Percentiles rank a stretch among this genome's conserved stretches.
Evolutionary conservation across 1,140 invertebrate species (phyloP).

Genomic region (Ladona fulva): DNA sequence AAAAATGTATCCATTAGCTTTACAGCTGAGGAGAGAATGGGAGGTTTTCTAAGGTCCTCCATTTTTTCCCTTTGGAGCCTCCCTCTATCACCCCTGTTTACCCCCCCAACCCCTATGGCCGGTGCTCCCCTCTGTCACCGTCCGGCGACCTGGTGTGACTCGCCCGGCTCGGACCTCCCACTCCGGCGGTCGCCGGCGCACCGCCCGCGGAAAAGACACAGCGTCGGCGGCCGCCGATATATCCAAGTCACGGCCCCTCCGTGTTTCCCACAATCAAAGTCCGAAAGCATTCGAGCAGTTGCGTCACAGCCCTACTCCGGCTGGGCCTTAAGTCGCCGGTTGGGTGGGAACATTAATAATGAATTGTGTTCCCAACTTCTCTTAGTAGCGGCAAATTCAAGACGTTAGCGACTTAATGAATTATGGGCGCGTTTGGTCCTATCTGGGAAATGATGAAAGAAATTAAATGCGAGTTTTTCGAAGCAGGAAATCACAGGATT

Average conservation of each 20-base stretch:
- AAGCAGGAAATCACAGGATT: too few relatives aligned
- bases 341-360: too few relatives aligned
- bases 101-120: neutral
- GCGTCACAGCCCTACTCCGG: neutral
- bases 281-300: neutral
- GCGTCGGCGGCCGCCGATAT: neutral
- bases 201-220: neutral
- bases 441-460: too few relatives aligned
- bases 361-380: too few relatives aligned
- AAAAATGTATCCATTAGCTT: too few relatives aligned
- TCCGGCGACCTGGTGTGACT: neutral
- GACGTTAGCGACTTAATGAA: too few relatives aligned
- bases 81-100: neutral
- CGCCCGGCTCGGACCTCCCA: neutral
- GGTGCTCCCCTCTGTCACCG: neutral
- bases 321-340: neutral
- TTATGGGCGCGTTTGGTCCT: too few relatives aligned
- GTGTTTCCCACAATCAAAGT: slow-evolving; percentile 9
- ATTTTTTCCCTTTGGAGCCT: neutral
- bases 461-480: too few relatives aligned
- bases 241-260: neutral
- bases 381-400: too few relatives aligned
- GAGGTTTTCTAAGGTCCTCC: too few relatives aligned
- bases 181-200: neutral
- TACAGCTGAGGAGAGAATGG: too few relatives aligned